phyloP scores from a whole-genome alignment of 2,113 vertebrate species.

The Coregonus clupeaformis region DNA sequence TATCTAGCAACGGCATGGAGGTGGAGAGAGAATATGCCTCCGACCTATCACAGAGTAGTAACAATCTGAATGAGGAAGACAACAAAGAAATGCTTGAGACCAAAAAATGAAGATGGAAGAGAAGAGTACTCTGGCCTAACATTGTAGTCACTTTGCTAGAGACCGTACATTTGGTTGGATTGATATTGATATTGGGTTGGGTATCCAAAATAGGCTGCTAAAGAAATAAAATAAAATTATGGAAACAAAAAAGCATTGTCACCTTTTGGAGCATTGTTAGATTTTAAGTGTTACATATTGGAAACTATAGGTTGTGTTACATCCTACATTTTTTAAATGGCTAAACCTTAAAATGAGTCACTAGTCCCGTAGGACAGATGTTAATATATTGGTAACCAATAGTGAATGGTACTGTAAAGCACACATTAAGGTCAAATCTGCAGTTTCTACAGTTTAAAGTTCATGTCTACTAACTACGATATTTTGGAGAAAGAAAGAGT shows the following conservation, averaged over 20 bases:
- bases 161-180: conserved; percentile 34
- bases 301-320: conserved; percentile 73
- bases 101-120: conserved; percentile 64
- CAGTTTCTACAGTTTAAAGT: conserved; percentile 57
- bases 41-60: conserved; percentile 56
- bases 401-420: conserved; percentile 75
- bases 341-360: conserved; percentile 68
- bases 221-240: conserved; percentile 50
- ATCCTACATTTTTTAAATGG: conserved; percentile 59
- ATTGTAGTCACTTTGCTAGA: conserved; percentile 34
- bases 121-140: conserved; percentile 43
- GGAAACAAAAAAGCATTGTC: conserved; percentile 51
- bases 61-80: conserved; percentile 50
- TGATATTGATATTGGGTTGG: conserved; percentile 30
- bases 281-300: conserved; percentile 73
- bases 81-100: conserved; percentile 66
- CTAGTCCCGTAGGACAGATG: conserved; percentile 77
- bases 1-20: conserved; percentile 51
- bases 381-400: conserved; percentile 83
- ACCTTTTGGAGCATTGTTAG: conserved; percentile 67
- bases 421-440: conserved; percentile 73
- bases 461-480: conserved; percentile 27
- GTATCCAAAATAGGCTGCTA: conserved; percentile 53
- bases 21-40: conserved; percentile 39
- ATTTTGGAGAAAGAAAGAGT: conserved; percentile 23